phyloP scores from a whole-genome alignment of 2,797 vertebrate genomes.

The Scleropages formosus region DNA sequence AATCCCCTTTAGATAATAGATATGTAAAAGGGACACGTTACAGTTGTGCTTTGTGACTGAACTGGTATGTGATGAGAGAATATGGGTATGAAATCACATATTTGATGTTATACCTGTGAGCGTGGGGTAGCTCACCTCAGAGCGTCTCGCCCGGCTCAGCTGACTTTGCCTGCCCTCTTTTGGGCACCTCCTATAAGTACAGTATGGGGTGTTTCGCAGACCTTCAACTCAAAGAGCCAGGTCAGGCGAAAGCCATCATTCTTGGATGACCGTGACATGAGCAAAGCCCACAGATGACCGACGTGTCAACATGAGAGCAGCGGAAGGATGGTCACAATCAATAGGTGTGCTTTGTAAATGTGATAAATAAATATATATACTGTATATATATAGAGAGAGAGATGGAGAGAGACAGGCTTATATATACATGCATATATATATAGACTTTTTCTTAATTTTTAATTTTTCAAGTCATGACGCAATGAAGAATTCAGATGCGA shows the following conservation, averaged over 20 bases:
- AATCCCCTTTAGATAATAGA: not conserved
- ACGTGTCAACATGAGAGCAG: slow-evolving; percentile 37
- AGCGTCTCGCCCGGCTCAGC: slow-evolving; percentile 6
- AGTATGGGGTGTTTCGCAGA: not conserved
- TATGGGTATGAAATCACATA: slow-evolving; percentile 23
- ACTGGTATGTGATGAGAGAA: not conserved
- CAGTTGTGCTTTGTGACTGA: slow-evolving; percentile 1
- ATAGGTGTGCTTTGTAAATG: slow-evolving; percentile 37
- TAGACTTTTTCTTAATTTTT: no score
- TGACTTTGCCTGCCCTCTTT: slow-evolving; percentile 31
- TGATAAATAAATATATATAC: no score
- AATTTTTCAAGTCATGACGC: no score
- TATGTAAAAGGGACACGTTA: not conserved
- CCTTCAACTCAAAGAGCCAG: not conserved
- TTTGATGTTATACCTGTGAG: slow-evolving; percentile 1
- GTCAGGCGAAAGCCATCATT: not conserved
- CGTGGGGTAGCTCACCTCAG: not conserved
- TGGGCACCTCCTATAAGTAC: slow-evolving; percentile 29
- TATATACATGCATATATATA: no score
- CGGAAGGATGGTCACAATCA: slow-evolving; percentile 21
- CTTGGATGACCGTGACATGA: not conserved
- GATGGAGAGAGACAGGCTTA: no score
- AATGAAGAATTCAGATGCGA: no score
- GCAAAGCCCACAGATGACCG: not conserved
- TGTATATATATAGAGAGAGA: no score